Evolutionary conservation across 2,113 vertebrate genomes (phyloP), one percentile per base, ranked within the genome.

Genomic region (Pseudorasbora parva): DNA sequence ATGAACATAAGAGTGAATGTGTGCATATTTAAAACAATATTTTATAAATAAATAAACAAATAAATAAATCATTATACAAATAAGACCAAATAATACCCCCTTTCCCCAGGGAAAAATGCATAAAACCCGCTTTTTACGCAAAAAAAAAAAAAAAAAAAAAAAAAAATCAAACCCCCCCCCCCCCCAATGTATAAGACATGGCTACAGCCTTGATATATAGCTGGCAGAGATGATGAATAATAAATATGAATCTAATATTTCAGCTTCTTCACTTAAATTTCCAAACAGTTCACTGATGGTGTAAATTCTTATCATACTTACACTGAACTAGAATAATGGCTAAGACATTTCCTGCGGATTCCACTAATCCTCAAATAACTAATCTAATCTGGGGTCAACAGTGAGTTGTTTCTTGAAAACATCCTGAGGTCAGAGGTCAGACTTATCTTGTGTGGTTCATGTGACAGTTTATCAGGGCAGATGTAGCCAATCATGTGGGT

Each of bases 311-410:
- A 59, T 59, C 75, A 6, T 15, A 59, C 76, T 37, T 80, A 59
- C 62, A 47, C 27, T 23, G 86, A 51, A 59, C 74, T 41, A 73
- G 76, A 84, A 81, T 6, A 49, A 47, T 47, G 64, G 17, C 30
- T 66, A n/a, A 78, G 5, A 47, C 59, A 17, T 81, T 69, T 37
- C 78, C 78, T 56, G 54, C 41, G 11, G 78, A 81, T 51, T 69
- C 25, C 25, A 23, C 78, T 81, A 81, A 81, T 81, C 78, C 78
- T 81, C 11, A 69, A 4, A 37, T 54, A 81, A 69, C 78, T 56
- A 69, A 81, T 81, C 78, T 81, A 69, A 81, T 81, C 78, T 69
- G 78, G 62, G 27, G 45, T 69, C 27, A 69, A 81, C 78, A 81
- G 78, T 49, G 68, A 81, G 62, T 79, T 59, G 59, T 82, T 77